These are phyloP conservation scores for Drosophila colorata DNA, from an alignment of 2,888 invertebrate species.

Conservation along the genomic window DNA sequence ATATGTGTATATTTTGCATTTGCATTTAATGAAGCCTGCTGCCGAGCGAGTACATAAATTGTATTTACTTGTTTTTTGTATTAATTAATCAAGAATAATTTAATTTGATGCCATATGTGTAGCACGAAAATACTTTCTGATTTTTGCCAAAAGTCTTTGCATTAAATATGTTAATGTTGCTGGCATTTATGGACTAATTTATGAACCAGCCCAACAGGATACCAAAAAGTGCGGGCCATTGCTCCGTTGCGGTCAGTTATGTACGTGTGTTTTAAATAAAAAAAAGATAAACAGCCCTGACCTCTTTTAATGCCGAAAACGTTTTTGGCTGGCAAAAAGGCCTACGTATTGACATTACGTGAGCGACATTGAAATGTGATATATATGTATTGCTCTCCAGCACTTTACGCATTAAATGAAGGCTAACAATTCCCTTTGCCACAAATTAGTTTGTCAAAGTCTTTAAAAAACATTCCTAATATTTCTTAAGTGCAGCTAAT, in stretches of 20 bases:
- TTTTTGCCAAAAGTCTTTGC: neutral
- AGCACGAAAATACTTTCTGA: slow-evolving; percentile 6
- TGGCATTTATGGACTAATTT: slow-evolving; percentile 7
- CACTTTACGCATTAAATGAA: slow-evolving; percentile 47
- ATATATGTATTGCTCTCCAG: neutral
- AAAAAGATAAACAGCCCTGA: slow-evolving; percentile 43
- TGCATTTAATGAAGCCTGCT: slow-evolving; percentile 34
- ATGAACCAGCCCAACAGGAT: slow-evolving; percentile 29
- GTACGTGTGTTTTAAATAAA: slow-evolving; percentile 20
- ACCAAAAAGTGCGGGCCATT: slow-evolving; percentile 19
- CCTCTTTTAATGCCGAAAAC: slow-evolving; percentile 46
- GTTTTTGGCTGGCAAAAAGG: slow-evolving; percentile 17
- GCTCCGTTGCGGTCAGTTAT: slow-evolving; percentile 9
- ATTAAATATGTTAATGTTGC: slow-evolving; percentile 44
- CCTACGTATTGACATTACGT: slow-evolving; percentile 52
- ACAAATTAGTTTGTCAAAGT: slow-evolving; percentile 1
- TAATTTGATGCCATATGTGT: slow-evolving; percentile 15
- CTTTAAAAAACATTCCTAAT: neutral
- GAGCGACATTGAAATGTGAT: slow-evolving; percentile 68
- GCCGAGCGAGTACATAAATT: slow-evolving; percentile 7
- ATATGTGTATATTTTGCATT: slow-evolving; percentile 17
- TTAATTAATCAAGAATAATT: slow-evolving; percentile 40
- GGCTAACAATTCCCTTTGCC: slow-evolving; percentile 32
- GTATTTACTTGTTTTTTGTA: slow-evolving; percentile 18
- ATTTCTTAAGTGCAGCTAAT: slow-evolving; percentile 8